A percentile compares a stretch with the other conserved stretches of the same genome.
Evolutionary conservation across 2,888 invertebrate species (phyloP).

Genomic region (Sthenelais limicola): DNA sequence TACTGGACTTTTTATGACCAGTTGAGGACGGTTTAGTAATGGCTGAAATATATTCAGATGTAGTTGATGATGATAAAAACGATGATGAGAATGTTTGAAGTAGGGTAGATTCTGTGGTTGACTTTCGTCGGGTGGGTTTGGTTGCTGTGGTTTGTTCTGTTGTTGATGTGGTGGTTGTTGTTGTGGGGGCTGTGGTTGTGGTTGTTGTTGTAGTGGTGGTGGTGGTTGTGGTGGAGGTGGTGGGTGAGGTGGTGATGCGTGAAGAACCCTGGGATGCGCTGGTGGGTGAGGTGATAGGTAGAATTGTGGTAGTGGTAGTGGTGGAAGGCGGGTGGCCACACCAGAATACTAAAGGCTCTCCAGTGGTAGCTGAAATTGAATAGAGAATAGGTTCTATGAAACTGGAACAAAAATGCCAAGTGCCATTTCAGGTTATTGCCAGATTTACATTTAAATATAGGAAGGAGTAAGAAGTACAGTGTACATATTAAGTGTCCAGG

Average conservation of each 20-base stretch:
- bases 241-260: not conserved
- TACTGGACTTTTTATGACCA: not conserved
- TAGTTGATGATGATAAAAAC: not conserved
- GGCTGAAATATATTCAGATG: no score
- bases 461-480: no score
- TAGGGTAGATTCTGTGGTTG: not conserved
- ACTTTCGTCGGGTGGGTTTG: not conserved
- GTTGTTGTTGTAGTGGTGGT: not conserved
- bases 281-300: constrained; percentile 1
- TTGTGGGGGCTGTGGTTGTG: not conserved
- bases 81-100: not conserved
- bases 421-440: no score
- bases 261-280: not conserved
- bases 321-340: constrained; percentile 17
- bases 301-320: constrained; percentile 9
- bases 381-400: no score
- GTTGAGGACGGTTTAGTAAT: not conserved
- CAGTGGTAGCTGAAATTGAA: constrained; percentile 28
- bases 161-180: not conserved
- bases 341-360: constrained; percentile 6
- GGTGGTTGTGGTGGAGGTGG: not conserved
- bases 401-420: no score
- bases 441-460: no score
- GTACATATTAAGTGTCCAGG: no score
- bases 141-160: constrained; percentile 9